Evolutionary conservation across 1,140 invertebrate species (phyloP).

Genomic region (Caerostris darwini): DNA sequence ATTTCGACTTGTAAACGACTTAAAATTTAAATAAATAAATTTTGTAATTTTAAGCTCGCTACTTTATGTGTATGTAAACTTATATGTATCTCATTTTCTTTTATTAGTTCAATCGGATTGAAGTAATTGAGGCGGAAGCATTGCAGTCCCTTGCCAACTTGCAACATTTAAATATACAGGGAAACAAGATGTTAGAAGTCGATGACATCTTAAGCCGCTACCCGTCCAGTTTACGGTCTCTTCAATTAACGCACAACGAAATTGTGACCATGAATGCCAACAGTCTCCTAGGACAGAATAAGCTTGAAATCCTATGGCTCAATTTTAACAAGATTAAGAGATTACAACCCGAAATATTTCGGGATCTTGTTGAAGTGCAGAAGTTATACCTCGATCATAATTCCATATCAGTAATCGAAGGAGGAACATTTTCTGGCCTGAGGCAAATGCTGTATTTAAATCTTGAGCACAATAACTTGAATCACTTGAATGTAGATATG

Average conservation of each 20-base stretch:
- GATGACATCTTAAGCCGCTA: constrained; percentile 88
- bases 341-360: constrained; percentile 88
- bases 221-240: constrained; percentile 89
- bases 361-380: constrained; percentile 88
- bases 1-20: background rate
- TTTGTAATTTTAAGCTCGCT: constrained; percentile 82
- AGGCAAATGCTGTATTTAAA: constrained; percentile 87
- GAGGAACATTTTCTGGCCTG: constrained; percentile 89
- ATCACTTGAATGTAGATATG: constrained; percentile 80
- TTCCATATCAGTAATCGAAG: constrained; percentile 89
- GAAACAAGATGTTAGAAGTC: constrained; percentile 88
- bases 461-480: constrained; percentile 81
- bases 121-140: constrained; percentile 90
- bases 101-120: constrained; percentile 90
- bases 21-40: background rate
- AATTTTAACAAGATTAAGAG: constrained; percentile 90
- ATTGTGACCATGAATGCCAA: constrained; percentile 89
- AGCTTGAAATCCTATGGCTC: constrained; percentile 92
- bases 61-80: constrained; percentile 85
- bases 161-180: constrained; percentile 94
- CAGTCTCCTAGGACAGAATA: constrained; percentile 89
- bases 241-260: constrained; percentile 92
- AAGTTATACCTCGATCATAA: constrained; percentile 92
- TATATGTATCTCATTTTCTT: background rate
- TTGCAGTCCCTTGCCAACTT: constrained; percentile 90